phyloP scores from a whole-genome alignment of 2,797 vertebrate species.

The Malacoraja senta region DNA sequence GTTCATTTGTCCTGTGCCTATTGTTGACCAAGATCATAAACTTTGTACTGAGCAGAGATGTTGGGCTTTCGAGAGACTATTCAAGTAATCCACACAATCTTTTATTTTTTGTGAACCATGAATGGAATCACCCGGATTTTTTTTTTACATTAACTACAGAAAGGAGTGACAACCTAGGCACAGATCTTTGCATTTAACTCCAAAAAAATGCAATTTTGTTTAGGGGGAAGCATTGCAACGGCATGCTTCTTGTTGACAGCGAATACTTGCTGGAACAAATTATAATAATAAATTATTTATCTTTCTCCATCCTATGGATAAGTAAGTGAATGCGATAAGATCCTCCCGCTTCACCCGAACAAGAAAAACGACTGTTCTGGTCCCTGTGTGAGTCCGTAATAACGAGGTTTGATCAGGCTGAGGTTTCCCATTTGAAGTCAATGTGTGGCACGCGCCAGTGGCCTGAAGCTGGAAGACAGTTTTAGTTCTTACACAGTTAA shows the following conservation, averaged over 20 bases:
- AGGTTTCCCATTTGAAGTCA: constrained; percentile 31
- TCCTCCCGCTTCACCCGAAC: constrained; percentile 46
- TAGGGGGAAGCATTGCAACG: background rate
- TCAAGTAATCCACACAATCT: background rate
- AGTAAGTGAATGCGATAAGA: constrained; percentile 48
- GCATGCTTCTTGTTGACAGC: background rate
- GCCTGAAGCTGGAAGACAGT: background rate
- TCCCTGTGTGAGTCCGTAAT: constrained; percentile 24
- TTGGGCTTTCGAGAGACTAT: background rate
- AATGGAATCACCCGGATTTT: background rate
- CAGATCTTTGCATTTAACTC: background rate
- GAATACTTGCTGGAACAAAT: background rate
- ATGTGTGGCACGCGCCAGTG: constrained; percentile 12
- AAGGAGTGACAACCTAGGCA: background rate
- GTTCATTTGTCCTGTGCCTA: background rate
- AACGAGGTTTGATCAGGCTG: constrained; percentile 9
- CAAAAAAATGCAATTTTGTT: background rate
- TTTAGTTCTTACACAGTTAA: constrained; percentile 34
- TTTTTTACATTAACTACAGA: background rate
- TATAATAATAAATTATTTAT: background rate
- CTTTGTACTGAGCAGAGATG: background rate
- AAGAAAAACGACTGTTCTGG: background rate
- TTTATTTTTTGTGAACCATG: background rate
- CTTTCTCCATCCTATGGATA: constrained; percentile 45
- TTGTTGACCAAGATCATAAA: background rate